Evolutionary conservation across 1,140 invertebrate genomes (phyloP), one percentile per base, ranked within the genome.

Genomic region (Penaeus chinensis): DNA sequence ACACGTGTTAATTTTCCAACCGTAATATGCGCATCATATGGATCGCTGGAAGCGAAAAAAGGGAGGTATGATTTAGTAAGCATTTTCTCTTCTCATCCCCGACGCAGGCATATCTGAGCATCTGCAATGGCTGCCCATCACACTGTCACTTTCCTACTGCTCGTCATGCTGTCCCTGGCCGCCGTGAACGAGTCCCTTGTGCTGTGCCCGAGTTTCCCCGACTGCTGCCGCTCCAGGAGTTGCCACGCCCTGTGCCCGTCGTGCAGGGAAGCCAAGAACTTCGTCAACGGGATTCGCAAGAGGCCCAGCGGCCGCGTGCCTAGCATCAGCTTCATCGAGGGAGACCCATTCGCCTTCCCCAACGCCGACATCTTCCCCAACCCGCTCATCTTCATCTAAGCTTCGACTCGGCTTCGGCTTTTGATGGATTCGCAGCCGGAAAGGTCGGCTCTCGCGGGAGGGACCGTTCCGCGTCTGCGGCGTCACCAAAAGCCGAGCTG

Each of bases 181-280:
- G 71, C n/a, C 27, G 71, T 74, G 27, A 74, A 8, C 71, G 71
- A 74, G 71, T 27, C 27, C 11, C 27, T 74, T 2, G 71, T 74
- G 8, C 24, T 74, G 8, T 74, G 71, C 71, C 71, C 71, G 27
- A n/a, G 24, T 5, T 74, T 74, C n/a, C 71, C 71, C 16, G 71
- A 4, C 20, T 74, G 71, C 71, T 74, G 71, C 24, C 20, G 24
- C 27, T n/a, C 13, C 18, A 27, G 71, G 18, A 11, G 7, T 2
- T 74, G 71, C 24, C 71, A 74, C 24, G 27, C 42, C 27, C 71
- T 74, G 27, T 74, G 71, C 11, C 71, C 71, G n/a, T 37, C 71
- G 7, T 74, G 71, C n/a, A 37, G 42, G 27, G n/a, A 74, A 16
- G 71, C 71, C n/a, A 20, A 20, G 27, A 11, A 74, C 27, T 74